Evolutionary conservation across 2,797 vertebrate genomes (phyloP).

Genomic region (Protosalanx chinensis): DNA sequence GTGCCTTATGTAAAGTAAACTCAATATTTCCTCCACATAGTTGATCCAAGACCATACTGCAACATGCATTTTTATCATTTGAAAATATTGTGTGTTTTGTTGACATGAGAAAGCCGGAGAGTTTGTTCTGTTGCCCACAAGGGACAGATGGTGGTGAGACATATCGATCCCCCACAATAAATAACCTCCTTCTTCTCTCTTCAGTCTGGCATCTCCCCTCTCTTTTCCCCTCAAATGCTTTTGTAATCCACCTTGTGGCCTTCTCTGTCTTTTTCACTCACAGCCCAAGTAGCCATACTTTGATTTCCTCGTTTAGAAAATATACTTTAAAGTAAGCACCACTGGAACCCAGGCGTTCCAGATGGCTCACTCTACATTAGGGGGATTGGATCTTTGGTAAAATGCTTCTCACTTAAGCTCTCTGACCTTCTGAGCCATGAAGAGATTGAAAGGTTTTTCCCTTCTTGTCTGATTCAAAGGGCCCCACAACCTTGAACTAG

Average conservation of each 20-base stretch:
- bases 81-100: no score
- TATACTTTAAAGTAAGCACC: slow-evolving; percentile 13
- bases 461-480: background rate
- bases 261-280: background rate
- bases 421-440: slow-evolving; percentile 4
- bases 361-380: slow-evolving; percentile 6
- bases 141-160: background rate
- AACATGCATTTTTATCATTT: no score
- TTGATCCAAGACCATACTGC: no score
- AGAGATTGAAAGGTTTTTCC: background rate
- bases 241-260: background rate
- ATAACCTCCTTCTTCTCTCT: background rate
- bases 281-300: background rate
- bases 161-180: background rate
- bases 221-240: background rate
- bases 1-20: no score
- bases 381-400: slow-evolving; percentile 12
- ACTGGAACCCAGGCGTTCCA: slow-evolving; percentile 6
- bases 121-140: no score
- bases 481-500: background rate
- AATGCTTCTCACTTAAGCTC: background rate
- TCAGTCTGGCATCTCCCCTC: background rate
- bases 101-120: no score
- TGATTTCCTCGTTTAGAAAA: background rate
- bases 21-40: no score